A percentile compares a stretch with the other conserved stretches of the same genome.
Conservation (phyloP, 2,797 vertebrate species). For the Erethizon dorsatum region DNA sequence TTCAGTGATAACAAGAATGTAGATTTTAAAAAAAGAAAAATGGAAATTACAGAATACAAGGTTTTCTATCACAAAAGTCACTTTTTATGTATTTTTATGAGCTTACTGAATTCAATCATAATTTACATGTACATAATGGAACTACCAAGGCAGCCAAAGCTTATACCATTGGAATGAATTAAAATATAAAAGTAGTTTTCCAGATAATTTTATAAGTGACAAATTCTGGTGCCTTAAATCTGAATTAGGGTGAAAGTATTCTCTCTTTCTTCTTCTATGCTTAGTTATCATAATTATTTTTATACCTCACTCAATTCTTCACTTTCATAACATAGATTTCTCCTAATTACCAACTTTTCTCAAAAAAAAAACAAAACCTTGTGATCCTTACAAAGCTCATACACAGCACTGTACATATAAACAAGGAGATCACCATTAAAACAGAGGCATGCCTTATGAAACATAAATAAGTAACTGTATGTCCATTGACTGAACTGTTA, state of each 20-base stretch:
- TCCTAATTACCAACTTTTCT: conserved; percentile 16
- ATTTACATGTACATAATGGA: conserved; percentile 4
- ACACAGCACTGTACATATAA: neutral
- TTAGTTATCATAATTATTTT: neutral
- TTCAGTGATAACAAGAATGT: conserved; percentile 38
- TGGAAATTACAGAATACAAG: neutral
- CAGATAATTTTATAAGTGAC: conserved; percentile 8
- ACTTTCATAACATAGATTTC: conserved; percentile 7
- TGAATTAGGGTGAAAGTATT: neutral
- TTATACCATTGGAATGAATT: conserved; percentile 32
- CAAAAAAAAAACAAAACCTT: conserved; percentile 35
- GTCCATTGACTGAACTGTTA: conserved; percentile 69
- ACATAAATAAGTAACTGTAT: conserved; percentile 47
- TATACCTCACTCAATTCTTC: conserved; percentile 9
- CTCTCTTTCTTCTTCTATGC: neutral
- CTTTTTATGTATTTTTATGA: neutral
- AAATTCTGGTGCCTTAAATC: neutral
- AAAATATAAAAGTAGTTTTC: conserved; percentile 54
- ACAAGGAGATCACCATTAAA: neutral
- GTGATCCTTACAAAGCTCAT: conserved; percentile 62
- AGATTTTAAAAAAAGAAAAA: neutral
- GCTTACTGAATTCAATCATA: neutral
- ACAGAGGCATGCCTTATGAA: conserved; percentile 34
- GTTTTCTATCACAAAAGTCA: conserved; percentile 29
- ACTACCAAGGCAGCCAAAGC: neutral